Percentiles rank a stretch among this genome's conserved stretches.
phyloP scores from a whole-genome alignment of 2,113 vertebrate genomes.

The Arvicanthis niloticus region DNA sequence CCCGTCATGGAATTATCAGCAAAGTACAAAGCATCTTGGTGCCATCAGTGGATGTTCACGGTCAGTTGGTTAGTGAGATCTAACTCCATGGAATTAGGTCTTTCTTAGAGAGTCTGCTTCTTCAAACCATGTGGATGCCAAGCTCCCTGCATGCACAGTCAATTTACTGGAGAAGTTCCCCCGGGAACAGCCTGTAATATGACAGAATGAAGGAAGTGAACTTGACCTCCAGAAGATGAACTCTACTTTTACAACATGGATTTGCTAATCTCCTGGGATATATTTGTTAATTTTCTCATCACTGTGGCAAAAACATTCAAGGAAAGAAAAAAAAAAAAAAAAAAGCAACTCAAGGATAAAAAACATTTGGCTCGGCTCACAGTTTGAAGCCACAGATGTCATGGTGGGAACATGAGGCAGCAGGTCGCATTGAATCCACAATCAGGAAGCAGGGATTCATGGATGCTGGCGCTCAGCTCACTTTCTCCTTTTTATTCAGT shows the following conservation, averaged over 20 bases:
- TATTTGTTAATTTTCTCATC: background rate
- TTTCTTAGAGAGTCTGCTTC: background rate
- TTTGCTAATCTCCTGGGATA: background rate
- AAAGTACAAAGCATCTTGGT: background rate
- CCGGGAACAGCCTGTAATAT: background rate
- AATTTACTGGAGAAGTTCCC: background rate
- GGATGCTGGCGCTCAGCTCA: background rate
- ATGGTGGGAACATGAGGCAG: background rate
- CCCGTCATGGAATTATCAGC: background rate
- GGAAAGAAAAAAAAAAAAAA: background rate
- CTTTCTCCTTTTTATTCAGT: background rate
- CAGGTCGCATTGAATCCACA: background rate
- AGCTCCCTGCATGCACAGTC: accelerated
- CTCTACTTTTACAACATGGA: background rate
- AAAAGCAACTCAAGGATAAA: background rate
- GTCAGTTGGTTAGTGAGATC: background rate
- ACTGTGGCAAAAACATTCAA: background rate
- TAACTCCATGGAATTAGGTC: background rate
- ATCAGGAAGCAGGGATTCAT: background rate
- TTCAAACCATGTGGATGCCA: background rate
- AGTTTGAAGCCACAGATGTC: background rate
- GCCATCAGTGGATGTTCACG: background rate
- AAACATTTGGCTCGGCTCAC: background rate
- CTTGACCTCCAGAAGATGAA: background rate
- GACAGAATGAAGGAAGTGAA: background rate